Base-by-base conservation (phyloP, 2,888 invertebrate species). In the Napeogenes sylphis region DNA sequence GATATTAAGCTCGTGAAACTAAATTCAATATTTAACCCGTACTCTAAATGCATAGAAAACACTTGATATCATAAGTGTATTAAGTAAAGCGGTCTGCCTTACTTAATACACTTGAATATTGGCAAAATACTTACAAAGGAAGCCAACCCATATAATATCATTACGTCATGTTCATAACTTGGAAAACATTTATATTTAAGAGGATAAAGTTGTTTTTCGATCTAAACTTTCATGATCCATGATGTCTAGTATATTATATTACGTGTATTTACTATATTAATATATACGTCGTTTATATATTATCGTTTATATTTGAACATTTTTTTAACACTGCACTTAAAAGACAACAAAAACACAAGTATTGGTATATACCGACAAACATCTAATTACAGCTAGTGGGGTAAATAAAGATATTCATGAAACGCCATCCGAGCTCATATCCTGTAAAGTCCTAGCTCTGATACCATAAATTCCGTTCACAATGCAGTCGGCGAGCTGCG, bases 401-500 rank as follows among this genome's bases (percentile, higher is more conserved):
- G 63, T 66, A 58, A 59, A 66, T 61, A 60, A 56, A 61, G 67
- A 58, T 60, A 67, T 65, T 63, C 53, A 57, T 64, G 45, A 60
- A 66, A 62, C 57, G 53, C 61, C 46, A 59, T 58, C 54, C 38
- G 42, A 62, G 58, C 59, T 65, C 61, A 60, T 67, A 63, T 61
- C 61, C 63, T 60, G 63, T 59, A 54, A 72, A 75, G 75, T 76
- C 72, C 73, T 74, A 73, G 67, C 71, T 70, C 71, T 68, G 70
- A 70, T 58, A 56, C 70, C 65, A 74, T 76, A 76, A 76, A 75
- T 75, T 73, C 70, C 68, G 65, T 65, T 65, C 65, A 75, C 75
- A 75, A 76, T 78, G 76, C 73, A 72, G 68, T 56, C 63, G 61
- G 66, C 65, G 68, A 64, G 69, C 69, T 68, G 67, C 70, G 70